Evolutionary conservation across 2,888 invertebrate species (phyloP), one percentile per base, ranked within the genome.

Genomic region (Papilio protenor): DNA sequence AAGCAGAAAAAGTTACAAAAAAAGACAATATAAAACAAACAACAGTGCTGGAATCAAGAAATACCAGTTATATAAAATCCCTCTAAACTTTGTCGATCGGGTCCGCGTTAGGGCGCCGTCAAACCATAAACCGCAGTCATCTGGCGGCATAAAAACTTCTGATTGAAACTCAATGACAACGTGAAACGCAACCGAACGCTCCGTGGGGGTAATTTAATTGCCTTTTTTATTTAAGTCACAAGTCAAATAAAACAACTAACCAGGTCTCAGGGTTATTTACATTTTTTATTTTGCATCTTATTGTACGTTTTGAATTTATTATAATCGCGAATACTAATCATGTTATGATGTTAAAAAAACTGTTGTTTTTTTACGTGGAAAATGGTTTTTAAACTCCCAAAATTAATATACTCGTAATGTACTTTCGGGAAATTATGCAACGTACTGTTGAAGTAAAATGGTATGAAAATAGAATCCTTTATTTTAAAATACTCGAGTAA

Each of bases 11-110:
- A 21, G 21, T 33, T 61, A 27, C 40, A 75, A 69, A 61, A 72
- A 73, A 33, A 72, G 16, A 40, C n/a, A 21, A 66, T 61, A 76
- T 61, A 71, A 70, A 47, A 69, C 55, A 55, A 49, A 52, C 21
- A 77, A 47, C 69, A 8, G 40, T 27, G 55, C 14, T 57, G 40
- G 49, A 72, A 77, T 76, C 77, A 77, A 78, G 80, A 78, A 77
- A 77, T 72, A 76, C 79, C 75, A 75, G 79, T 78, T 75, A 55
- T 64, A 49, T 57, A 18, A 47, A 73, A 75, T 14, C 72, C 78
- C 73, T 70, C 21, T 61, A 33, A 52, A 59, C 66, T 66, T 75
- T 55, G 69, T 52, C 71, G 55, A 45, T n/a, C 59, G 52, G 18
- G 61, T 40, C 40, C 61, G 75, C 47, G 52, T 64, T 76, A 61